Evolutionary conservation across 1,140 invertebrate species (phyloP).

Genomic region (fruit fly (Drosophila melanogaster)): Release_6_plus_ISO1_MT NT_037436.4:6498001-6498500

Average conservation of each 20-base stretch:
- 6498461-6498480: constrained; percentile 31
- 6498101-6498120: constrained; percentile 67
- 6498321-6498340: constrained; percentile 51
- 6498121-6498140: constrained; percentile 34
- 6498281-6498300: constrained; percentile 53
- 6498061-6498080: constrained; percentile 19
- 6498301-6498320: constrained; percentile 48
- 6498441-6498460: constrained; percentile 43
- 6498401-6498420: neutral
- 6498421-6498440: neutral
- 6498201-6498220: constrained; percentile 49
- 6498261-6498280: constrained; percentile 32
- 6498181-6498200: constrained; percentile 53
- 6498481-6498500: constrained; percentile 30
- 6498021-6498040: constrained; percentile 37
- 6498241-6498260: constrained; percentile 1
- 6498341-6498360: constrained; percentile 46
- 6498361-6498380: constrained; percentile 2
- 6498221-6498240: constrained; percentile 27
- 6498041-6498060: neutral
- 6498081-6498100: constrained; percentile 55
- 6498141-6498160: constrained; percentile 34
- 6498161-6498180: constrained; percentile 71
- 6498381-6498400: neutral
- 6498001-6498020: constrained; percentile 68